Evolutionary conservation across 1,140 invertebrate species (phyloP), one percentile per base, ranked within the genome.

Genomic region (Lasioglossum baleicum): DNA sequence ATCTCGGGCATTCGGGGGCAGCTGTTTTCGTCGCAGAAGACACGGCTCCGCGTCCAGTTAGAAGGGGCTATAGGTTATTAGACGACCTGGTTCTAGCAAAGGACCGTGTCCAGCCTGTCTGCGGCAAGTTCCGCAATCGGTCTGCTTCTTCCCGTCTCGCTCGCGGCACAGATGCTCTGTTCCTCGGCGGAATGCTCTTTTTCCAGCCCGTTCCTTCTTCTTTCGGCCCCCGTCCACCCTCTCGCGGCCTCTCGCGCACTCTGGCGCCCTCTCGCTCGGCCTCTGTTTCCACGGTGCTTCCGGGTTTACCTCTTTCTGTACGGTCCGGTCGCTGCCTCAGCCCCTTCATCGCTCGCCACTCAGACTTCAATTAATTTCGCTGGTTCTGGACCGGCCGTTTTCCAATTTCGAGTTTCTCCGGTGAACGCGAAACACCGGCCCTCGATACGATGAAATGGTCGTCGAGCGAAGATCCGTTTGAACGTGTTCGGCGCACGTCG

Each of bases 301-400:
- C 85, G 73, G 68, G 61, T 76, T 87, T 80, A 75, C 85, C 80
- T 84, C 83, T 80, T 87, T 84, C 74, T 67, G 74, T 78, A 40
- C 73, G 71, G 17, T 35, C 44, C 75, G 83, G 75, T 67, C 83
- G 75, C 71, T 70, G 61, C 80, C 84, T 82, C 84, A 73, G 82
- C 82, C 81, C 83, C 83, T 85, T 83, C 72, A 80, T 84, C 83
- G 75, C 66, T 79, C 75, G 82, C 88, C 88, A 88, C 88, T 90
- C 89, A 89, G 88, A 89, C 89, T 90, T 88, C 85, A 90, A 90
- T 90, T 90, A 90, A 89, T 90, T 90, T 90, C 84, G 83, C 84
- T 80, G 81, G 72, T 86, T 83, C 84, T 85, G 81, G 84, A 79
- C 84, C 84, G 81, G 84, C 82, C 80, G 87, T 88, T 90, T 89